These are phyloP conservation scores for Temnothorax longispinosus DNA, from an alignment of 1,140 invertebrate genomes.

Conservation along the genomic window DNA sequence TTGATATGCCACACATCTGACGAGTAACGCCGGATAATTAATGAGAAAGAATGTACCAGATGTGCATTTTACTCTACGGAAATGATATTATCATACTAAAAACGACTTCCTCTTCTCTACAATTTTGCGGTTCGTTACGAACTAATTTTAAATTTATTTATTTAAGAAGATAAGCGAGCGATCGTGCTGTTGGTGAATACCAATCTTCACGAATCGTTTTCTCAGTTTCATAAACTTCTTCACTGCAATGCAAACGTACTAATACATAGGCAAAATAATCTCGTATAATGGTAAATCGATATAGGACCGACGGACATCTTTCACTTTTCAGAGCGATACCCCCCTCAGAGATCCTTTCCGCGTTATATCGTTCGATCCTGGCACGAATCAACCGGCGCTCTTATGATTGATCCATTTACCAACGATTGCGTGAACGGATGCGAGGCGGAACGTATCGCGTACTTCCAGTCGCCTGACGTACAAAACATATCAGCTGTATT, in stretches of 20 bases:
- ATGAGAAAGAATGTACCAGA: neutral
- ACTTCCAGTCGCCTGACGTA: slow-evolving; percentile 20
- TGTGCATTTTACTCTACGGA: neutral
- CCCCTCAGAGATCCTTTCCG: neutral
- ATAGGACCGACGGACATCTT: neutral
- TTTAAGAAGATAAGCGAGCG: neutral
- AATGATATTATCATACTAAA: neutral
- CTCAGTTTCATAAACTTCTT: neutral
- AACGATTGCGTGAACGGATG: slow-evolving; percentile 56
- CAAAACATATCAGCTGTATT: slow-evolving; percentile 42
- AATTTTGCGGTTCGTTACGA: neutral
- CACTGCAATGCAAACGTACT: neutral
- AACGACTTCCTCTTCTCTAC: neutral
- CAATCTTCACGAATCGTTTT: neutral
- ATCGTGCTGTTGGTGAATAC: neutral
- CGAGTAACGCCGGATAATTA: slow-evolving; percentile 9
- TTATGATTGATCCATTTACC: slow-evolving; percentile 45
- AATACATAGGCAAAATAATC: neutral
- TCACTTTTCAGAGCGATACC: neutral
- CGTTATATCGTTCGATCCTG: slow-evolving; percentile 7
- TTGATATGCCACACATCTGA: neutral
- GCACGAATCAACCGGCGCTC: slow-evolving; percentile 20
- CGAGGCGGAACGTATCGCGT: slow-evolving; percentile 30
- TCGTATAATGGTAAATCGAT: slow-evolving; percentile 1
- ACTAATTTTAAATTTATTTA: neutral